Evolutionary conservation across 2,797 vertebrate species (phyloP).

Genomic region (Bovichtus diacanthus): DNA sequence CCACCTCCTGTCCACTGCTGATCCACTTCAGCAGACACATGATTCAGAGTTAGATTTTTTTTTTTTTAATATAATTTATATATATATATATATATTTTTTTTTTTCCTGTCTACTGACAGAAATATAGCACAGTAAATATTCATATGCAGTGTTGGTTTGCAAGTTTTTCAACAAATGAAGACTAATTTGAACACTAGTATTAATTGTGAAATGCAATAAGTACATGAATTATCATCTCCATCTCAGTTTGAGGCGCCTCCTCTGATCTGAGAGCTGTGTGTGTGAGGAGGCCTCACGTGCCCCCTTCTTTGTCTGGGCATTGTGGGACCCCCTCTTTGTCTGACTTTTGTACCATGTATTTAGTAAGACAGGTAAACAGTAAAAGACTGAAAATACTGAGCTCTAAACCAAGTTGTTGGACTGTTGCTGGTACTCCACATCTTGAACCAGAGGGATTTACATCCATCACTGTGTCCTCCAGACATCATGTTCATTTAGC

Average conservation of each 20-base stretch:
- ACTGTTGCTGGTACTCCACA: background rate
- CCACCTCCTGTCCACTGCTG: no score
- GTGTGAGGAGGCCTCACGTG: background rate
- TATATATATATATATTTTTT: no score
- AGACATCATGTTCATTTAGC: background rate
- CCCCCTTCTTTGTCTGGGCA: background rate
- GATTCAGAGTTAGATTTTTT: no score
- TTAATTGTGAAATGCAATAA: background rate
- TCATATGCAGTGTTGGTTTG: background rate
- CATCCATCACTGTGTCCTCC: background rate
- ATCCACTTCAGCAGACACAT: no score
- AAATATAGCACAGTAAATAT: background rate
- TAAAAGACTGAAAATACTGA: no score
- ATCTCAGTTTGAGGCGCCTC: no score
- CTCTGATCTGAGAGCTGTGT: background rate
- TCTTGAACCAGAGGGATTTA: background rate
- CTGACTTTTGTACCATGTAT: background rate
- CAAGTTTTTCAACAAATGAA: background rate
- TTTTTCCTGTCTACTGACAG: no score
- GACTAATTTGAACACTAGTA: background rate
- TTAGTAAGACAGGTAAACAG: no score
- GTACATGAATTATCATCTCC: no score
- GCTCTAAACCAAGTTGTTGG: no score
- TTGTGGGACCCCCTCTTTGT: background rate
- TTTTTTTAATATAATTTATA: no score